Conservation (phyloP, 2,888 invertebrate genomes). For the Craniophora ligustri region DNA sequence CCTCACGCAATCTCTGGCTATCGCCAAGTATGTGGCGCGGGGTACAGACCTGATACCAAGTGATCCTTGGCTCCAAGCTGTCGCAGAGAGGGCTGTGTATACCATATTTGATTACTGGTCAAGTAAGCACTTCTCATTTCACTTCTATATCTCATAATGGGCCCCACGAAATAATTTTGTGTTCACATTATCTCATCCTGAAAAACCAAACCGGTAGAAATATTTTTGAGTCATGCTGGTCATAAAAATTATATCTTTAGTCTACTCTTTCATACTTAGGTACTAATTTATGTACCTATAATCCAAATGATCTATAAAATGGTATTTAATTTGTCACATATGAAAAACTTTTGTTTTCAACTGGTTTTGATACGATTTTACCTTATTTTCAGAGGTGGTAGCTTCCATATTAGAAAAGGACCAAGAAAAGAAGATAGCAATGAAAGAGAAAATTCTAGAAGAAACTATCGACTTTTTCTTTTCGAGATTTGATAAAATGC, state of each 20-base stretch:
- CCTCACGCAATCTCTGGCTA: constrained; percentile 80
- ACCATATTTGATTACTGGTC: constrained; percentile 83
- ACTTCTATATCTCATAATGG: too few relatives aligned
- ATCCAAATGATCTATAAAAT: too few relatives aligned
- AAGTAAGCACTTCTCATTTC: constrained; percentile 65
- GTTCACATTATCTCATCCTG: too few relatives aligned
- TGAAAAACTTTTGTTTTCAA: too few relatives aligned
- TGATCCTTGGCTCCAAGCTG: constrained; percentile 82
- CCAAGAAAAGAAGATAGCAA: constrained; percentile 58
- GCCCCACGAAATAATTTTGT: too few relatives aligned
- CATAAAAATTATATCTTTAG: too few relatives aligned
- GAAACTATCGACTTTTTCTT: constrained; percentile 72
- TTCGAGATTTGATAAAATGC: constrained; percentile 74
- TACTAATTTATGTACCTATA: too few relatives aligned
- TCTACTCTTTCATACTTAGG: too few relatives aligned
- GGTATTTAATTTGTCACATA: too few relatives aligned
- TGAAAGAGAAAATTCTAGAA: constrained; percentile 65
- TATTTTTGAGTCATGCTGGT: too few relatives aligned
- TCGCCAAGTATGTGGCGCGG: constrained; percentile 85
- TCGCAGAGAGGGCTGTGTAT: constrained; percentile 81
- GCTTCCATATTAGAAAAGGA: constrained; percentile 62
- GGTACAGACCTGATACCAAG: constrained; percentile 81
- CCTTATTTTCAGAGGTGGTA: constrained; percentile 64
- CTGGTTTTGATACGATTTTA: too few relatives aligned
- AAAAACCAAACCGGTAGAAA: too few relatives aligned